Conservation (phyloP, 2,888 invertebrate genomes). For the Luperina nickerlii region DNA sequence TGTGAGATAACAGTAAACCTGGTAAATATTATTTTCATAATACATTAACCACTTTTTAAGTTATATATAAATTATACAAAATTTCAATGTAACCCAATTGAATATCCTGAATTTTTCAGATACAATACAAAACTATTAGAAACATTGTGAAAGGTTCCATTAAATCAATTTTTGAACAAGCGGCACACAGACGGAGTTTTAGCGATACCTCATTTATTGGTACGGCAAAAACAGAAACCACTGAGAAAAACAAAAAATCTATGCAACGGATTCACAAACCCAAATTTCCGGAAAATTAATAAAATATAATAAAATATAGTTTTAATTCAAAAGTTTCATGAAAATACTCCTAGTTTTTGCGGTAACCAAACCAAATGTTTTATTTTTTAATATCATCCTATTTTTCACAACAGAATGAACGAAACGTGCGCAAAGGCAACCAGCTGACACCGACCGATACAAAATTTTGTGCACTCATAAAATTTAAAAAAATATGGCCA, state of each 20-base stretch:
- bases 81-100: background rate
- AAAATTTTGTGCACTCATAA: background rate
- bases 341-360: background rate
- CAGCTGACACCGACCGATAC: background rate
- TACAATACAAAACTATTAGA: background rate
- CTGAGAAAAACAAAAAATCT: no score
- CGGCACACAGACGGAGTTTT: background rate
- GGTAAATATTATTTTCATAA: slow-evolving; percentile 18
- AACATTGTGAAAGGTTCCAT: background rate
- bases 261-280: background rate
- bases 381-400: background rate
- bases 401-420: background rate
- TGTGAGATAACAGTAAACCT: slow-evolving; percentile 13
- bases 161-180: background rate
- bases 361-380: slow-evolving; percentile 1
- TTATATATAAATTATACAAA: background rate
- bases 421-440: slow-evolving; percentile 7
- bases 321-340: background rate
- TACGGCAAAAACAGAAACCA: background rate
- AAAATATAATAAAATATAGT: no score
- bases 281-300: background rate
- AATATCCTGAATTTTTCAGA: background rate
- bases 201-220: background rate
- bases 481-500: slow-evolving; percentile 23
- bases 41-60: background rate